Conservation (phyloP, 2,113 vertebrate genomes). For the human (Homo sapiens) region DNA sequence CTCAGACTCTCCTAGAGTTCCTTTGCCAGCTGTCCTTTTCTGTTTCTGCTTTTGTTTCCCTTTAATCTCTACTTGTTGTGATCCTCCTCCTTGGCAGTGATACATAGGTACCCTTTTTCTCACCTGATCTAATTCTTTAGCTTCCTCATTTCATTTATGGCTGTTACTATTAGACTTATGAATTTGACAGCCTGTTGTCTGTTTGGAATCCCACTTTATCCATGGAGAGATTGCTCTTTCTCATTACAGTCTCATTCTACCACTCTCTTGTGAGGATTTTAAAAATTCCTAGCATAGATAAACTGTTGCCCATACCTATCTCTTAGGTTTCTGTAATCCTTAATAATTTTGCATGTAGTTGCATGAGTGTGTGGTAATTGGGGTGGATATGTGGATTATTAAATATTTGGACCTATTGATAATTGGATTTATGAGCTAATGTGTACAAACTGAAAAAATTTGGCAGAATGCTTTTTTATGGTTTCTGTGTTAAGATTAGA, state of each 20-base stretch:
- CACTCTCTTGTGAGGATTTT: neutral
- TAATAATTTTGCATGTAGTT: neutral
- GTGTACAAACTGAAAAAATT: neutral
- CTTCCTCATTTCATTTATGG: neutral
- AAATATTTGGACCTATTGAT: neutral
- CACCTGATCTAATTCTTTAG: neutral
- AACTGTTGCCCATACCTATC: neutral
- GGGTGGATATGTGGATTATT: neutral
- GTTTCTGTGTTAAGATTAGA: neutral
- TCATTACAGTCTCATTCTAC: neutral
- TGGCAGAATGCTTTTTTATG: neutral
- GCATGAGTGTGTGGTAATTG: neutral
- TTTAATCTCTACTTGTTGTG: neutral
- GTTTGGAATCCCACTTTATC: neutral
- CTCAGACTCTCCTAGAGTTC: neutral
- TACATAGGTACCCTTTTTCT: neutral
- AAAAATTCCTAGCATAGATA: neutral
- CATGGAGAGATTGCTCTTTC: neutral
- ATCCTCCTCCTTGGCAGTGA: neutral
- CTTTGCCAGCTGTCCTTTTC: neutral
- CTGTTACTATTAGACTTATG: neutral
- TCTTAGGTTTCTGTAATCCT: neutral
- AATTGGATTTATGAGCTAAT: neutral
- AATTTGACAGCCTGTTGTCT: neutral
- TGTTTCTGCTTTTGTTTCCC: neutral